Evolutionary conservation across 2,113 vertebrate genomes (phyloP).

Genomic region (Pristiophorus japonicus): DNA sequence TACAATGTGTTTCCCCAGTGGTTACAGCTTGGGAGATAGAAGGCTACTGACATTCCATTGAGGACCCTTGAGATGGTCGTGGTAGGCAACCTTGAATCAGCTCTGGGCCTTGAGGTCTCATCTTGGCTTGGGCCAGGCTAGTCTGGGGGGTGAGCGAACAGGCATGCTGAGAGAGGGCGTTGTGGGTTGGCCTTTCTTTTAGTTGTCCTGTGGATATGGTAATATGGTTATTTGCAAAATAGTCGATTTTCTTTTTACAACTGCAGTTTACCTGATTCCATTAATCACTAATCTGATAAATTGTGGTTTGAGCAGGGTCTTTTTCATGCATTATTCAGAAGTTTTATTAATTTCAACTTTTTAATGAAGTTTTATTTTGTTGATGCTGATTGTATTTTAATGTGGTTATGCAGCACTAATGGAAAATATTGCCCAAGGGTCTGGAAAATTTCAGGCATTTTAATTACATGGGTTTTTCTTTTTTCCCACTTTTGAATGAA

Average conservation of each 20-base stretch:
- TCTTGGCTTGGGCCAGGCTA: not conserved
- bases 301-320: not conserved
- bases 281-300: not conserved
- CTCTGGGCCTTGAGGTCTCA: not conserved
- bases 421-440: not conserved
- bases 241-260: not conserved
- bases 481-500: not conserved
- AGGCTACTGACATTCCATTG: not conserved
- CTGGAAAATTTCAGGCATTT: not conserved
- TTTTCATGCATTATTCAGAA: not conserved
- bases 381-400: not conserved
- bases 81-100: not conserved
- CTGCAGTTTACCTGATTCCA: not conserved
- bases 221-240: not conserved
- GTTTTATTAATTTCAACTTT: not conserved
- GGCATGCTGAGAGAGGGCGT: not conserved
- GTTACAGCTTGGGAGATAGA: not conserved
- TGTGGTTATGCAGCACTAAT: not conserved
- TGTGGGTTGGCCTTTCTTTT: not conserved
- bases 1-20: not conserved
- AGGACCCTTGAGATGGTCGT: not conserved
- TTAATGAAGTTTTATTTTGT: not conserved
- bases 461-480: not conserved
- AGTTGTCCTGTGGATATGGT: not conserved
- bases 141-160: not conserved